These are phyloP conservation scores for Hydroisotoma schaefferi DNA, from an alignment of 2,888 invertebrate genomes.

Conservation along the genomic window DNA sequence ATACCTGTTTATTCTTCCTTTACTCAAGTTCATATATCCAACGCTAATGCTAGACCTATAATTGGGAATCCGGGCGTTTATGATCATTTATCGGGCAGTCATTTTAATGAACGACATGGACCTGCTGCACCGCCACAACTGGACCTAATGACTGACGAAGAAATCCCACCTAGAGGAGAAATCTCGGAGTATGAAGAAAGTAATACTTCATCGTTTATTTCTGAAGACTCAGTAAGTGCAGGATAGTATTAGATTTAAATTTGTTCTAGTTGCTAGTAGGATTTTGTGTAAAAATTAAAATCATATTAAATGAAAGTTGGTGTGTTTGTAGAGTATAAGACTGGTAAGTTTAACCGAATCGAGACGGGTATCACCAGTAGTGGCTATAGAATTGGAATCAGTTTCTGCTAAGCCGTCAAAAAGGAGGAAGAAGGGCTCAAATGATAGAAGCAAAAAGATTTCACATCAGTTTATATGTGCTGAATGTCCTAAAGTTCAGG, in stretches of 20 bases:
- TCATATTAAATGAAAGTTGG: neutral
- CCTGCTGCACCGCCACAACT: slow-evolving; percentile 20
- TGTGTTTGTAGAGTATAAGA: slow-evolving; percentile 4
- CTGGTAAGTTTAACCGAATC: slow-evolving; percentile 2
- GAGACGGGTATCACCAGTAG: slow-evolving; percentile 1
- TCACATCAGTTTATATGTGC: slow-evolving; percentile 32
- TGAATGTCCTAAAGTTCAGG: slow-evolving; percentile 36
- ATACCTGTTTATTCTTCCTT: slow-evolving; percentile 40
- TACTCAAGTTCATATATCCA: slow-evolving; percentile 25
- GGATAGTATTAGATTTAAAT: neutral
- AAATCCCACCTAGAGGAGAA: slow-evolving; percentile 82
- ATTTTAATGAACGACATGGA: slow-evolving; percentile 11
- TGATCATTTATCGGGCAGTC: neutral
- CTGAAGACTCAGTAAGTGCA: slow-evolving; percentile 42
- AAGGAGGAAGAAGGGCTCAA: neutral
- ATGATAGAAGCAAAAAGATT: too few species aligned
- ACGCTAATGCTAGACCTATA: slow-evolving; percentile 12
- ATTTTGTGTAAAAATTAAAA: neutral
- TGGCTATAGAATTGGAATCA: slow-evolving; percentile 2
- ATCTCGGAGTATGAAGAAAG: slow-evolving; percentile 71
- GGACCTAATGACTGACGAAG: slow-evolving; percentile 76
- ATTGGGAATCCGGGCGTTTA: neutral
- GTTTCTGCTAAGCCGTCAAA: neutral
- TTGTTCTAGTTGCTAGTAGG: neutral
- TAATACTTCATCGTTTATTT: slow-evolving; percentile 43